Evolutionary conservation across 2,888 invertebrate species (phyloP).

Genomic region (Chaetoderma sp.): DNA sequence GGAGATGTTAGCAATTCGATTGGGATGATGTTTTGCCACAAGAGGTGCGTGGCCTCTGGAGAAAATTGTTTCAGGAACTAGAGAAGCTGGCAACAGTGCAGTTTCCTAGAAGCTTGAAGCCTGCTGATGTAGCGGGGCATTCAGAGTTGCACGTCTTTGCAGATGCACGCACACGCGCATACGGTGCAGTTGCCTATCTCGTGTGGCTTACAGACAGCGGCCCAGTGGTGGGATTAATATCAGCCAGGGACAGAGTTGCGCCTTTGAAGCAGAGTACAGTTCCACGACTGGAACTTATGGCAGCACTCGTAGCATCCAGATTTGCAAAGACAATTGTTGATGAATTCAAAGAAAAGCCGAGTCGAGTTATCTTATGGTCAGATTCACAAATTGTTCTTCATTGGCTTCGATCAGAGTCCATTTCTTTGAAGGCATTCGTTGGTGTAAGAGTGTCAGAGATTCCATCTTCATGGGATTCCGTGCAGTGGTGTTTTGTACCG

Average conservation of each 20-base stretch:
- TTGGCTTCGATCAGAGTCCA: constrained; percentile 6
- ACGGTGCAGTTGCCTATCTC: background rate
- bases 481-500: constrained; percentile 4
- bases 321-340: background rate
- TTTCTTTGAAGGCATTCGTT: background rate
- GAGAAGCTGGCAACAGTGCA: background rate
- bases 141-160: background rate
- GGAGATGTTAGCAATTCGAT: background rate
- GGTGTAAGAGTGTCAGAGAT: constrained; percentile 8
- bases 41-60: background rate
- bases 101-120: constrained; percentile 3
- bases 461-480: background rate
- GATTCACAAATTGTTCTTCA: constrained; percentile 10
- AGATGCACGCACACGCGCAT: background rate
- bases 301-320: background rate
- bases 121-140: background rate
- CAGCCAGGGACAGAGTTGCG: constrained; percentile 6
- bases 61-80: background rate
- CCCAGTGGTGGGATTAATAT: background rate
- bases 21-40: background rate
- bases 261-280: background rate
- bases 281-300: constrained; percentile 3
- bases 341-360: background rate
- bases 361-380: background rate
- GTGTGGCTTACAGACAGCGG: background rate